These are phyloP conservation scores for Eidolon helvum DNA, from an alignment of 2,113 vertebrate genomes.

Conservation along the genomic window DNA sequence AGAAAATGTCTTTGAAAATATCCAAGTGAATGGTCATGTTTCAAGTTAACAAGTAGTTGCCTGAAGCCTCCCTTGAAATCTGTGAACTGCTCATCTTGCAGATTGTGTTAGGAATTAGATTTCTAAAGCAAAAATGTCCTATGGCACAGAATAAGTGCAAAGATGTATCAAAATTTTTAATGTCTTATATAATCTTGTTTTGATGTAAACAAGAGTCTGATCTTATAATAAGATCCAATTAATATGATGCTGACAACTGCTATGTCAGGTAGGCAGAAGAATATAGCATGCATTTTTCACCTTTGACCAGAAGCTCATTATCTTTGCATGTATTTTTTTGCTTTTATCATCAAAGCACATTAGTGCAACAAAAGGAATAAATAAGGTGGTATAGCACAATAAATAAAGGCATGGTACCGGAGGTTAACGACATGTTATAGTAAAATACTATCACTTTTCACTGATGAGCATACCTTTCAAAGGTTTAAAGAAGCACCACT, in stretches of 20 bases:
- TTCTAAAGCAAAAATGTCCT: slow-evolving; percentile 57
- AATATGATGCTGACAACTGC: neutral
- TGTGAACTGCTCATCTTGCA: slow-evolving; percentile 71
- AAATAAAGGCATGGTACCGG: slow-evolving; percentile 4
- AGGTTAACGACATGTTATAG: neutral
- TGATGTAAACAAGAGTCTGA: slow-evolving; percentile 24
- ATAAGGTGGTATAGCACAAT: neutral
- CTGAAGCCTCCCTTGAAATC: slow-evolving; percentile 68
- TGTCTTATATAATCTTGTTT: slow-evolving; percentile 50
- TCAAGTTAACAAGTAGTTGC: slow-evolving; percentile 72
- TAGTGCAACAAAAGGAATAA: slow-evolving; percentile 49
- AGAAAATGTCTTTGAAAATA: slow-evolving; percentile 78
- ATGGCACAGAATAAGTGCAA: slow-evolving; percentile 25
- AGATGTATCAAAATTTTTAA: neutral
- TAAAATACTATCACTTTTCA: neutral
- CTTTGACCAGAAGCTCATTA: slow-evolving; percentile 52
- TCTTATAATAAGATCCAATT: slow-evolving; percentile 32
- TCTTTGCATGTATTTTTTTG: slow-evolving; percentile 27
- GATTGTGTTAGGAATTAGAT: slow-evolving; percentile 55
- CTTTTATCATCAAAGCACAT: slow-evolving; percentile 34
- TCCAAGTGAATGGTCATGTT: slow-evolving; percentile 72
- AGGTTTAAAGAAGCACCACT: neutral
- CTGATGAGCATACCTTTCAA: slow-evolving; percentile 9
- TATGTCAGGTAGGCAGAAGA: neutral
- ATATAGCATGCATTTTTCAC: neutral